These are phyloP conservation scores for Sweltsa coloradensis DNA, from an alignment of 1,140 invertebrate genomes.

Conservation along the genomic window DNA sequence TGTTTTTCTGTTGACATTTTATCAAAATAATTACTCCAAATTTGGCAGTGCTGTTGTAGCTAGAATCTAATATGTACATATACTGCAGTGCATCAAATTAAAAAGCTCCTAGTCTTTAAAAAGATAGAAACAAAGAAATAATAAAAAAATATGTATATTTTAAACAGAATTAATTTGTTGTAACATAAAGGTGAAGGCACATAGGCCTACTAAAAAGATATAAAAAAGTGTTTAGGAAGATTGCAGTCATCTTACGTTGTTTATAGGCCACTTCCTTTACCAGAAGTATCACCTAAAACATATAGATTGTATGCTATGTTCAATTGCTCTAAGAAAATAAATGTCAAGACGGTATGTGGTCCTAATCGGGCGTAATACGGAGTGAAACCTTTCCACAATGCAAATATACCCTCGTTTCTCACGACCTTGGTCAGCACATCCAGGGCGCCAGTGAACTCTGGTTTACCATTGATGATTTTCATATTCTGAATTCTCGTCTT, in stretches of 20 bases:
- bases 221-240: not conserved
- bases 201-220: not conserved
- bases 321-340: slow-evolving; percentile 96
- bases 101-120: too few relatives aligned
- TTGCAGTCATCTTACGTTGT: not conserved
- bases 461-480: slow-evolving; percentile 83
- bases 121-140: too few relatives aligned
- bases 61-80: too few relatives aligned
- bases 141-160: too few relatives aligned
- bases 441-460: slow-evolving; percentile 80
- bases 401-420: slow-evolving; percentile 85
- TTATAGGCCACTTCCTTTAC: slow-evolving; percentile 7
- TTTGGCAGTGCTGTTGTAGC: too few relatives aligned
- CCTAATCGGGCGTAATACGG: slow-evolving; percentile 92
- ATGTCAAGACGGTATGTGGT: slow-evolving; percentile 97
- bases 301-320: slow-evolving; percentile 34
- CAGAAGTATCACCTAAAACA: slow-evolving; percentile 1
- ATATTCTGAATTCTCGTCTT: slow-evolving; percentile 99
- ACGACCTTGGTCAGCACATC: slow-evolving; percentile 78
- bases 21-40: too few relatives aligned
- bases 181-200: too few relatives aligned
- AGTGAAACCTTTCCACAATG: slow-evolving; percentile 98
- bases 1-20: too few relatives aligned
- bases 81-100: too few relatives aligned
- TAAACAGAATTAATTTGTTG: too few relatives aligned